Conservation (phyloP, 2,113 vertebrate species). For the Callionymus lyra region DNA sequence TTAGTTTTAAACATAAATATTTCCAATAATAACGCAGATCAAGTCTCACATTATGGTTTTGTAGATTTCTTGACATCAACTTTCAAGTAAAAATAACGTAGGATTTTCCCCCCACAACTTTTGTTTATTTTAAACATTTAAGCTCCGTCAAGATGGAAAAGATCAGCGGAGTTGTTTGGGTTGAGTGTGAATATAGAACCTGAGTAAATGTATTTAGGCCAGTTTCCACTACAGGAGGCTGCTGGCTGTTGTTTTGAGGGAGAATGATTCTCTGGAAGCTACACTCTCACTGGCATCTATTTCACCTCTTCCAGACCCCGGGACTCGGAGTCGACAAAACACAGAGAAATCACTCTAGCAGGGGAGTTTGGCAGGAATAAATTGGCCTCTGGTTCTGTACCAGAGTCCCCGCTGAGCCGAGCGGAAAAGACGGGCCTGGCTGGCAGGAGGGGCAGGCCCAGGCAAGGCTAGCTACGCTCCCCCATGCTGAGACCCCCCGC, state of each 20-base stretch:
- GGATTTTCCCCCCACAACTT: no score
- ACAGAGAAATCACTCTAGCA: conserved; percentile 53
- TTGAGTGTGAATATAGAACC: conserved; percentile 1
- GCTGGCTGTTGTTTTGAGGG: conserved; percentile 27
- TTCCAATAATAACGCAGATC: no score
- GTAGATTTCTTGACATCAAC: no score
- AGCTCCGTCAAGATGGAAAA: no score
- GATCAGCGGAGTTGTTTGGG: no score
- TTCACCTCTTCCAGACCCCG: conserved; percentile 65
- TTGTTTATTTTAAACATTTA: no score
- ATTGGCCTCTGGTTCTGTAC: conserved; percentile 61
- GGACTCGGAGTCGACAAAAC: conserved; percentile 50
- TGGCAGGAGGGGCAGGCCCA: conserved; percentile 68
- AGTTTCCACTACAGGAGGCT: conserved; percentile 19
- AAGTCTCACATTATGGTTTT: no score
- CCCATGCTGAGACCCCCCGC: conserved; percentile 66
- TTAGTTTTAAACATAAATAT: no score
- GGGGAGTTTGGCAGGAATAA: conserved; percentile 48
- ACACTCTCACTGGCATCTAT: conserved; percentile 58
- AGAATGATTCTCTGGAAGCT: conserved; percentile 33
- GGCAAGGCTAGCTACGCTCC: conserved; percentile 50
- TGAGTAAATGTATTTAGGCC: conserved; percentile 10
- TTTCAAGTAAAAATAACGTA: no score
- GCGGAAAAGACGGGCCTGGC: conserved; percentile 63
- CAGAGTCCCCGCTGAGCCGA: conserved; percentile 58